Conservation (phyloP, 2,113 vertebrate species). For the Copsychus sechellarum region DNA sequence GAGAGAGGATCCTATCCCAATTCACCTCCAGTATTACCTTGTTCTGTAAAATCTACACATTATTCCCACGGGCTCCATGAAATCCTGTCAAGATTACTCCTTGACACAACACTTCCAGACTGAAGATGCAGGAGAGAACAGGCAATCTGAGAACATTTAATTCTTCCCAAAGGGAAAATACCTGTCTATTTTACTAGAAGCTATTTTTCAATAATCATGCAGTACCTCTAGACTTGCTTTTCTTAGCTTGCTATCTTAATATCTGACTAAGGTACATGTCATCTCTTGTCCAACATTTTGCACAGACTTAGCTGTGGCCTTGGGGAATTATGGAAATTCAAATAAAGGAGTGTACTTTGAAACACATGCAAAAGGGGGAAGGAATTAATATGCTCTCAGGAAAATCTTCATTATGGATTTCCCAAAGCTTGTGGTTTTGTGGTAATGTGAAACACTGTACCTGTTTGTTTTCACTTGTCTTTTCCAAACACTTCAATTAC, state of each 20-base stretch:
- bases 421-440: background rate
- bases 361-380: background rate
- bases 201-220: background rate
- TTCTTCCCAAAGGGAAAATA: background rate
- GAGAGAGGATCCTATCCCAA: background rate
- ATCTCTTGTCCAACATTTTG: background rate
- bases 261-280: background rate
- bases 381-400: background rate
- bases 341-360: background rate
- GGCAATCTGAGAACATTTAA: background rate
- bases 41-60: background rate
- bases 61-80: background rate
- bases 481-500: background rate
- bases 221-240: background rate
- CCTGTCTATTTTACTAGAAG: background rate
- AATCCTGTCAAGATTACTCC: background rate
- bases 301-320: background rate
- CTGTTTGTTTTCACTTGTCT: background rate
- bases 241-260: background rate
- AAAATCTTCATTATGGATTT: background rate
- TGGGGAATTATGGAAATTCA: background rate
- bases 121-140: background rate
- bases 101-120: background rate
- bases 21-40: background rate
- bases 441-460: background rate